Conservation (phyloP, 2,888 invertebrate species). For the Lingula anatina region DNA sequence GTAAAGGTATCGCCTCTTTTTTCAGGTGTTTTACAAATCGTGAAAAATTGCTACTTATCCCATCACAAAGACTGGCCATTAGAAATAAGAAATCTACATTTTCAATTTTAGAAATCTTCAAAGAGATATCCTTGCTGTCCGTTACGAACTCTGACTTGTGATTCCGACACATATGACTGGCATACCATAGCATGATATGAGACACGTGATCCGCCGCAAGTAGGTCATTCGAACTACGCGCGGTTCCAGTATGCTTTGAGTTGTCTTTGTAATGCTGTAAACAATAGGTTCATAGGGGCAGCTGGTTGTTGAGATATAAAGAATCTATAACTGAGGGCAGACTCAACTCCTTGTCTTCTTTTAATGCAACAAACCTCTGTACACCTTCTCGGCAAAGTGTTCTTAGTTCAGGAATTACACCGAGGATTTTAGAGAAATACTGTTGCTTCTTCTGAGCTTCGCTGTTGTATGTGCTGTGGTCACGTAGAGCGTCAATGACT, state of each 20-base stretch:
- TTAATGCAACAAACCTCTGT: slow-evolving; percentile 89
- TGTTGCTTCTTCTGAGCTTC: slow-evolving; percentile 85
- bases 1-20: no score
- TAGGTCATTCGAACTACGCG: not conserved
- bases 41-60: no score
- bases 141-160: no score
- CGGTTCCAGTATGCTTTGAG: not conserved
- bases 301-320: slow-evolving; percentile 83
- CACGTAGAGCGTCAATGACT: slow-evolving; percentile 88
- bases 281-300: slow-evolving; percentile 71
- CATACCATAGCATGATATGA: no score
- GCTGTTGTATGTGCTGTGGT: slow-evolving; percentile 90
- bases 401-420: slow-evolving; percentile 86
- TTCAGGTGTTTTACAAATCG: no score
- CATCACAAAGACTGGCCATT: no score
- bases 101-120: no score
- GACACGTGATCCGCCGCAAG: not conserved
- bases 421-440: slow-evolving; percentile 87
- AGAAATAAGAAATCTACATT: no score
- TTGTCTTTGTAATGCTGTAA: not conserved
- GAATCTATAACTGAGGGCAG: slow-evolving; percentile 90
- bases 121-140: no score
- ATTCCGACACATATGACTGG: no score
- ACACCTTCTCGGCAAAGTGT: slow-evolving; percentile 89
- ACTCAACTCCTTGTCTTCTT: slow-evolving; percentile 84